Percentiles rank a stretch among this genome's conserved stretches.
phyloP scores from a whole-genome alignment of 2,113 vertebrate genomes.

The Alectura lathami region DNA sequence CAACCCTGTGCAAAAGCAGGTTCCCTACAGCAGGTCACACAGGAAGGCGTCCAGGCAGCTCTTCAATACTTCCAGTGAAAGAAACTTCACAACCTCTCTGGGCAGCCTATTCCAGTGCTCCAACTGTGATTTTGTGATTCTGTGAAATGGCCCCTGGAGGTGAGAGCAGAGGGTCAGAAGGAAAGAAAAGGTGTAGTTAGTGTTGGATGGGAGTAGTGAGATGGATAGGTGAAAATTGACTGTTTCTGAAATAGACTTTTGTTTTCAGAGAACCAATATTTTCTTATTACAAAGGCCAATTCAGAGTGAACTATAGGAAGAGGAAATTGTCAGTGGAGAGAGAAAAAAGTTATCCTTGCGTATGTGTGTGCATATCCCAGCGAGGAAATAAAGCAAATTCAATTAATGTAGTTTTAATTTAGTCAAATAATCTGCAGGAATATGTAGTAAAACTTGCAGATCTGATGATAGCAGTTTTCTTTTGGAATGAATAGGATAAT shows the following conservation, averaged over 20 bases:
- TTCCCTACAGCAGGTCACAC: too few species aligned
- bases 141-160: neutral
- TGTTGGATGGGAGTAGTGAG: neutral
- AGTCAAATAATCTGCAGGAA: neutral
- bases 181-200: neutral
- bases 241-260: neutral
- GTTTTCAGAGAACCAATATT: neutral
- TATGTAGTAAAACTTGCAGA: conserved; percentile 51
- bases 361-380: neutral
- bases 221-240: neutral
- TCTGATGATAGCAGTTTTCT: neutral
- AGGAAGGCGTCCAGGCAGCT: too few species aligned
- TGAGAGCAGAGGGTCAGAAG: neutral
- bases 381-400: neutral
- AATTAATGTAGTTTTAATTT: neutral
- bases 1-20: too few species aligned
- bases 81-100: too few species aligned
- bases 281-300: neutral
- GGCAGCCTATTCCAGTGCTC: too few species aligned
- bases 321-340: neutral
- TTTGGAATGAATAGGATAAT: neutral
- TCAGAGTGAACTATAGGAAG: neutral
- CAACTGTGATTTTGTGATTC: too few species aligned
- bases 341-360: neutral
- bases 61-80: too few species aligned